A percentile compares a stretch with the other conserved stretches of the same genome.
Conservation (phyloP, 1,140 invertebrate genomes). For the Piezodorus guildinii region DNA sequence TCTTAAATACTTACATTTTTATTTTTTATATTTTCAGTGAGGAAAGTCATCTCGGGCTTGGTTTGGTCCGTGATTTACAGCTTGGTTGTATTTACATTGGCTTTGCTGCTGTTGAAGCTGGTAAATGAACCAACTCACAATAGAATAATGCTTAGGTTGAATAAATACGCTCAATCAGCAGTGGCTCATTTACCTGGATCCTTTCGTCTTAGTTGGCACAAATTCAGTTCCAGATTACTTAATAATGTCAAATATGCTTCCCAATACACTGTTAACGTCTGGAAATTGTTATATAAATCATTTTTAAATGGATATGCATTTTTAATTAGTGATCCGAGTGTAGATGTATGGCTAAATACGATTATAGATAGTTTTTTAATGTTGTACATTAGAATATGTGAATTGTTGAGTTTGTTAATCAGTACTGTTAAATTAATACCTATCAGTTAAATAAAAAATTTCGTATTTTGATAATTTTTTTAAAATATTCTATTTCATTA, state of each 20-base stretch:
- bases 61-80: background rate
- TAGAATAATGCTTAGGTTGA: background rate
- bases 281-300: background rate
- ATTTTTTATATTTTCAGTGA: slow-evolving; percentile 2
- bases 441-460: background rate
- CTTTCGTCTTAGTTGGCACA: background rate
- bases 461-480: background rate
- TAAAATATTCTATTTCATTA: background rate
- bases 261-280: background rate
- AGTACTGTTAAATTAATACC: background rate
- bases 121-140: background rate
- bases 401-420: background rate
- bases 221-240: background rate
- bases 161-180: background rate
- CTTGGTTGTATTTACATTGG: background rate
- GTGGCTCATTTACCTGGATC: background rate
- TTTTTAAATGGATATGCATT: background rate
- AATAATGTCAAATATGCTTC: background rate
- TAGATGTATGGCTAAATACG: background rate
- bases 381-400: slow-evolving; percentile 3
- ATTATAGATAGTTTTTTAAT: background rate
- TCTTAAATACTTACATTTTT: background rate
- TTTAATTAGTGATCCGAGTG: background rate
- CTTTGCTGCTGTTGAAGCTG: background rate
- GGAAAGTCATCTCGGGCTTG: background rate